A percentile compares a stretch with the other conserved stretches of the same genome.
Conservation (phyloP, 92 coral and sea anemone species). For the Desmophyllum pertusum region DNA sequence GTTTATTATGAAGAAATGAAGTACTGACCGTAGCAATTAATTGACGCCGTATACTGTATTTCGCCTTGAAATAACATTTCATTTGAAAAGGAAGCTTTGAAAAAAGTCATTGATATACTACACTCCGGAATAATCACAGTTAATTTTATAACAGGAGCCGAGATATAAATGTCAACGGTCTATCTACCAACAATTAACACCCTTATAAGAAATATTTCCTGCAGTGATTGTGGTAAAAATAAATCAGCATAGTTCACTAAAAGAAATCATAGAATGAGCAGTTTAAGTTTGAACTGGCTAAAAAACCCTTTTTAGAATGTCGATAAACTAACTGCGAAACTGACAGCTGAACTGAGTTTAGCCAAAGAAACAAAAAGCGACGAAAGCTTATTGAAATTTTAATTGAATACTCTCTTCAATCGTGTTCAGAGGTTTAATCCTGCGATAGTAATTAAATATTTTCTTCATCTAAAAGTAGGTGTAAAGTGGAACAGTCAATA, state of each 20-base stretch:
- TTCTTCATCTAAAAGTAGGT: not conserved
- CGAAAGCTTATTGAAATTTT: too few species aligned
- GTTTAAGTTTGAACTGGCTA: not conserved
- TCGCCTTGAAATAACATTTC: not conserved
- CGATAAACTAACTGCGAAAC: too few species aligned
- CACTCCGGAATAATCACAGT: too few species aligned
- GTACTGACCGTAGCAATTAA: too few species aligned
- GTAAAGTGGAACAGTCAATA: not conserved
- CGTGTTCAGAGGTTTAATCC: too few species aligned
- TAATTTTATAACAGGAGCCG: too few species aligned
- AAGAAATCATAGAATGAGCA: not conserved
- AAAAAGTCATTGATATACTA: not conserved
- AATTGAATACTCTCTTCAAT: too few species aligned
- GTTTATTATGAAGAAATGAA: too few species aligned
- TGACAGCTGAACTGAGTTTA: not conserved
- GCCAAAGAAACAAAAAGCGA: not conserved
- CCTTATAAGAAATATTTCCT: not conserved
- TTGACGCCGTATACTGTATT: not conserved
- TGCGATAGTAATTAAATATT: too few species aligned
- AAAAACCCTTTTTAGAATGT: not conserved
- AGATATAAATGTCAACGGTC: not conserved
- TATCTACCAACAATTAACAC: conserved; percentile 13
- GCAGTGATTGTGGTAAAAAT: not conserved
- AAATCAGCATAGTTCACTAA: not conserved
- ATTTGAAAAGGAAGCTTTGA: not conserved